Percentiles rank a stretch among this genome's conserved stretches.
Evolutionary conservation across 2,888 invertebrate species (phyloP).

Genomic region (Prostheceraeus crozeri): DNA sequence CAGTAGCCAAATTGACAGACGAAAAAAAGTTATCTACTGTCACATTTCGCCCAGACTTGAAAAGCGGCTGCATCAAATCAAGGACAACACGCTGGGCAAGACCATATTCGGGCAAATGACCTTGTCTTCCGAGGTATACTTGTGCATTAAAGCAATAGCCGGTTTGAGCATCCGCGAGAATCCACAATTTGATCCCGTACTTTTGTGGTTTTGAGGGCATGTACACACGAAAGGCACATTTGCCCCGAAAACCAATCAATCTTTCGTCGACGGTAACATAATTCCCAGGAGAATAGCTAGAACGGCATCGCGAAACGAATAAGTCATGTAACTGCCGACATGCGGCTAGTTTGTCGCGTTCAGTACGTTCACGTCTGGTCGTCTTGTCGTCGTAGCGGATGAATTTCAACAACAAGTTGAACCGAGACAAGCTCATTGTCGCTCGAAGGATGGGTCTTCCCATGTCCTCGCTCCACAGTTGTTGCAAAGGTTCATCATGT

Average conservation of each 20-base stretch:
- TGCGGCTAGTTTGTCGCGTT: slow-evolving; percentile 26
- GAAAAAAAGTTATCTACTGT: too few relatives aligned
- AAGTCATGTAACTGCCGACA: slow-evolving; percentile 7
- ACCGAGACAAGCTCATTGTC: background rate
- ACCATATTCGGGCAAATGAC: background rate
- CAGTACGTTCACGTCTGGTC: slow-evolving; percentile 5
- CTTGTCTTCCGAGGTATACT: background rate
- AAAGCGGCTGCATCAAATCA: too few relatives aligned
- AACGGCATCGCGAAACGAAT: slow-evolving; percentile 12
- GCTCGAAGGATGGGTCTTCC: background rate
- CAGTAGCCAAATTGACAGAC: too few relatives aligned
- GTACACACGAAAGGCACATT: slow-evolving; percentile 1
- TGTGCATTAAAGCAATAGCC: slow-evolving; percentile 8
- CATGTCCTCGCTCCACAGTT: slow-evolving; percentile 4
- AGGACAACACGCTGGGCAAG: background rate
- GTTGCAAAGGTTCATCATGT: slow-evolving; percentile 1
- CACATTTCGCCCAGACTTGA: too few relatives aligned
- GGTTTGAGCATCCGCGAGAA: background rate
- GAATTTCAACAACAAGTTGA: slow-evolving; percentile 3
- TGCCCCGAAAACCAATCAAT: slow-evolving; percentile 15
- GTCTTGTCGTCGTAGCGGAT: slow-evolving; percentile 1
- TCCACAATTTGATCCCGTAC: slow-evolving; percentile 9
- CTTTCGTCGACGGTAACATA: slow-evolving; percentile 25
- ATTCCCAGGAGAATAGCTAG: slow-evolving; percentile 9
- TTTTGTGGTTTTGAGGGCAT: slow-evolving; percentile 16